These are phyloP conservation scores for Camponotus fellah DNA, from an alignment of 2,888 invertebrate genomes.

Conservation along the genomic window DNA sequence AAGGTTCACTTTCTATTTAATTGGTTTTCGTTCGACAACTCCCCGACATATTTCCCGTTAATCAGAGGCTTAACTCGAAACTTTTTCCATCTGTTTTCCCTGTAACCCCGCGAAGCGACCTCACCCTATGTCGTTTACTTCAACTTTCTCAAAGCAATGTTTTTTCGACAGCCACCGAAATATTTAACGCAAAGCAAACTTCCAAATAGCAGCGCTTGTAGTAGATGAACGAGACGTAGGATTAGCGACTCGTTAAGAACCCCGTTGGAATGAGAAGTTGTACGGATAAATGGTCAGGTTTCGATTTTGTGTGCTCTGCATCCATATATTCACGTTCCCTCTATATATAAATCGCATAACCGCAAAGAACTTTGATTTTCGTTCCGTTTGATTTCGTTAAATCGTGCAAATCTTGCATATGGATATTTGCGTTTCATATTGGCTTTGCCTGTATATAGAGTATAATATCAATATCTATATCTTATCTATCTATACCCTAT, in stretches of 20 bases:
- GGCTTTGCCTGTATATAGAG: not conserved
- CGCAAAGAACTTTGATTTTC: constrained; percentile 12
- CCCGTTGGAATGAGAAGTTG: constrained; percentile 41
- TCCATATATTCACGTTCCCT: not conserved
- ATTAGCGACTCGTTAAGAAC: constrained; percentile 67
- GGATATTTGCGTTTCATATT: not conserved
- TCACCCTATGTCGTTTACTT: constrained; percentile 65
- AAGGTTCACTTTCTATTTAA: constrained; percentile 53
- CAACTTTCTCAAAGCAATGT: constrained; percentile 68
- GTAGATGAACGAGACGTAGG: constrained; percentile 49
- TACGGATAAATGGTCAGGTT: constrained; percentile 46
- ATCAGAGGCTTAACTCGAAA: constrained; percentile 68
- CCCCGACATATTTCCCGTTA: constrained; percentile 75
- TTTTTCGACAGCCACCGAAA: constrained; percentile 66
- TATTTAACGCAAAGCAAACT: constrained; percentile 74
- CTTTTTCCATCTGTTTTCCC: constrained; percentile 74
- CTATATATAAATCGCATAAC: not conserved
- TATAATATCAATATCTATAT: too few species aligned
- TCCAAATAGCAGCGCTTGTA: constrained; percentile 50
- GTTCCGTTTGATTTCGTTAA: not conserved
- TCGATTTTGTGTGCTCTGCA: constrained; percentile 21
- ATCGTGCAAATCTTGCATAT: not conserved
- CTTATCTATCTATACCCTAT: too few species aligned
- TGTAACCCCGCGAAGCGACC: constrained; percentile 52
- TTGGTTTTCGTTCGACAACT: constrained; percentile 69